Percentiles rank a stretch among this genome's conserved stretches.
Evolutionary conservation across 1,140 invertebrate genomes (phyloP).

Genomic region (Seison nebaliae): DNA sequence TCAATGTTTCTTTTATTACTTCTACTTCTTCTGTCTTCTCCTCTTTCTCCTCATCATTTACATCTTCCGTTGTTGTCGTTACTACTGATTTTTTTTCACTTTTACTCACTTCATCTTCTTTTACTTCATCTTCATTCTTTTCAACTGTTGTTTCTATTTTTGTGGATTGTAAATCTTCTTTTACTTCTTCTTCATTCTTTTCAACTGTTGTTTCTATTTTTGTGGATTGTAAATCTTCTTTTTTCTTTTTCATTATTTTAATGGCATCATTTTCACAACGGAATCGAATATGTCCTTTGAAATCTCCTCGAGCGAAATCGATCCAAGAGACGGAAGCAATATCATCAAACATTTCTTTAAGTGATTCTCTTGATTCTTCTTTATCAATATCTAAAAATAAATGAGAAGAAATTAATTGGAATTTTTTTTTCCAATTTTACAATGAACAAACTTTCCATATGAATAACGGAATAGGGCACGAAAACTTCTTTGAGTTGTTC

Average conservation of each 20-base stretch:
- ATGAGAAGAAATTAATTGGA: no score
- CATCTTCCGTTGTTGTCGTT: constrained; percentile 1
- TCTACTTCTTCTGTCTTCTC: neutral
- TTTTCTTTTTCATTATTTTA: constrained; percentile 4
- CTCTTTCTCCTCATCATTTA: neutral
- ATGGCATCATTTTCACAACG: constrained; percentile 4
- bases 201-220: neutral
- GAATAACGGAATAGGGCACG: constrained; percentile 4
- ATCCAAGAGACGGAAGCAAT: neutral
- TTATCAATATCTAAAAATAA: neutral
- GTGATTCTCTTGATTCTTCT: constrained; percentile 3
- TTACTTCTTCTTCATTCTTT: neutral
- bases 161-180: neutral
- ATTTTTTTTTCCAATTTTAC: neutral
- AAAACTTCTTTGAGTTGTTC: constrained; percentile 4
- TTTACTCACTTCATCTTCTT: neutral
- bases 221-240: neutral
- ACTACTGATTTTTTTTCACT: constrained; percentile 3
- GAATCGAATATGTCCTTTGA: constrained; percentile 9
- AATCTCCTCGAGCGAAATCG: constrained; percentile 9
- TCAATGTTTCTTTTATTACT: neutral
- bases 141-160: neutral
- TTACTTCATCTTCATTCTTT: neutral
- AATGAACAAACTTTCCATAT: neutral
- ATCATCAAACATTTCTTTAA: constrained; percentile 10